Conservation (phyloP, 2,113 vertebrate species). For the Ammospiza nelsoni region DNA sequence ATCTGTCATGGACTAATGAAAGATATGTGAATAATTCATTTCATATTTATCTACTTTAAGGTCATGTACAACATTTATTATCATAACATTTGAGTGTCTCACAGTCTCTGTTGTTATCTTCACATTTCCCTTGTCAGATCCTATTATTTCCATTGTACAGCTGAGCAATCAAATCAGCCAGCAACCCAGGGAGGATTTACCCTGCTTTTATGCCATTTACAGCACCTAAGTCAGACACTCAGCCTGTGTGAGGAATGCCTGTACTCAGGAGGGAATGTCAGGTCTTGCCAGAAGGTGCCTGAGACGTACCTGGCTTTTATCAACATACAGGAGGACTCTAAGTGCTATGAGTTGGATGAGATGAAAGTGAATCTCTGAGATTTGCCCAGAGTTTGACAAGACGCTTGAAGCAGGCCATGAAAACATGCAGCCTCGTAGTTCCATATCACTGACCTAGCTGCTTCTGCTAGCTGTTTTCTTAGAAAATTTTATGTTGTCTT, state of each 20-base stretch:
- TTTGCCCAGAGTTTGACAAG: not conserved
- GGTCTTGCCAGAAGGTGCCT: not conserved
- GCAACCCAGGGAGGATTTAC: slow-evolving; percentile 5
- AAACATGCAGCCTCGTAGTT: not conserved
- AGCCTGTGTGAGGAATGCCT: not conserved
- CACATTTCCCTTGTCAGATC: slow-evolving; percentile 49
- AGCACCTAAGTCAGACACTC: not conserved
- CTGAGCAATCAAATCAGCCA: slow-evolving; percentile 12
- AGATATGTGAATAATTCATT: slow-evolving; percentile 48
- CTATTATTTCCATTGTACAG: slow-evolving; percentile 38
- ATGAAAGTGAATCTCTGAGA: not conserved
- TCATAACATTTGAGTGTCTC: slow-evolving; percentile 42
- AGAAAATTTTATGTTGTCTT: not conserved
- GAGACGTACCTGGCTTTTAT: not conserved
- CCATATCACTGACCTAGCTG: not conserved
- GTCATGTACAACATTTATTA: slow-evolving; percentile 43
- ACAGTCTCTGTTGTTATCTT: slow-evolving; percentile 49
- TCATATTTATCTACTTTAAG: slow-evolving; percentile 56
- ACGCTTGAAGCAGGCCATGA: not conserved
- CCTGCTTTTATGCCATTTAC: not conserved
- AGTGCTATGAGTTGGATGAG: not conserved
- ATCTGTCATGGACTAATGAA: slow-evolving; percentile 33
- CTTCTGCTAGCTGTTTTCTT: not conserved
- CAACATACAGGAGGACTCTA: not conserved
- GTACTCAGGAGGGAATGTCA: not conserved